Conservation (phyloP, 1,140 invertebrate genomes). For the Drosophila elegans region DNA sequence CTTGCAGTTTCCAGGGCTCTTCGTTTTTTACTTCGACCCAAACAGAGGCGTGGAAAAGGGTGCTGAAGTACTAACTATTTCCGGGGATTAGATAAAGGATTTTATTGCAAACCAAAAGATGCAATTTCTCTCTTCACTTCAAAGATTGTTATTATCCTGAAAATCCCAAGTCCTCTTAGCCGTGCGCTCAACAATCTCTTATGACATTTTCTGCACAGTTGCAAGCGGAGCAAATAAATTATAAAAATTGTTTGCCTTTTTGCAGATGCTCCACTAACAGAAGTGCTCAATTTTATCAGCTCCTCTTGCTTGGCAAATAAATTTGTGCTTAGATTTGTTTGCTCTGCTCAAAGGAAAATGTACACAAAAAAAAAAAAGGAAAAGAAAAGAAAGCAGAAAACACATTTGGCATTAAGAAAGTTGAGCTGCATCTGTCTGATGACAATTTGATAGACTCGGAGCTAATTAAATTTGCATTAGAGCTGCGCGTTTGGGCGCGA, state of each 20-base stretch:
- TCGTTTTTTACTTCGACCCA: not conserved
- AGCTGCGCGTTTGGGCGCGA: slow-evolving; percentile 54
- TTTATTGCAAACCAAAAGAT: slow-evolving; percentile 9
- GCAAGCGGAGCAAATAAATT: slow-evolving; percentile 57
- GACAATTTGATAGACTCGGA: slow-evolving; percentile 67
- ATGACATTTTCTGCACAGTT: slow-evolving; percentile 41
- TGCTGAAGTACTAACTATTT: not conserved
- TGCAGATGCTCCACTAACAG: slow-evolving; percentile 38
- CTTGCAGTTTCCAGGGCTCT: not conserved
- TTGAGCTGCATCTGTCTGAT: slow-evolving; percentile 43
- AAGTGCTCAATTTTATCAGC: slow-evolving; percentile 25
- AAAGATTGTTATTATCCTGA: slow-evolving; percentile 17
- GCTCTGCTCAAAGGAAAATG: slow-evolving; percentile 26
- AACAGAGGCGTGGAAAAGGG: not conserved
- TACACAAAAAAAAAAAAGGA: not conserved
- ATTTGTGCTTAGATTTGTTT: slow-evolving; percentile 50
- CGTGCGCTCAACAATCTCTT: slow-evolving; percentile 10
- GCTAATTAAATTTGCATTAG: slow-evolving; percentile 79
- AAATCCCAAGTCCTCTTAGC: slow-evolving; percentile 1
- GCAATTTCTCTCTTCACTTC: not conserved
- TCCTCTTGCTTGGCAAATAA: slow-evolving; percentile 41
- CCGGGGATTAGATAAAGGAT: slow-evolving; percentile 6
- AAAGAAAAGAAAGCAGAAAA: slow-evolving; percentile 6
- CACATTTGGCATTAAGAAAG: slow-evolving; percentile 44
- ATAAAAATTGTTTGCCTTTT: slow-evolving; percentile 49